phyloP scores from a whole-genome alignment of 2,797 vertebrate species.

The Bradypodion ventrale region DNA sequence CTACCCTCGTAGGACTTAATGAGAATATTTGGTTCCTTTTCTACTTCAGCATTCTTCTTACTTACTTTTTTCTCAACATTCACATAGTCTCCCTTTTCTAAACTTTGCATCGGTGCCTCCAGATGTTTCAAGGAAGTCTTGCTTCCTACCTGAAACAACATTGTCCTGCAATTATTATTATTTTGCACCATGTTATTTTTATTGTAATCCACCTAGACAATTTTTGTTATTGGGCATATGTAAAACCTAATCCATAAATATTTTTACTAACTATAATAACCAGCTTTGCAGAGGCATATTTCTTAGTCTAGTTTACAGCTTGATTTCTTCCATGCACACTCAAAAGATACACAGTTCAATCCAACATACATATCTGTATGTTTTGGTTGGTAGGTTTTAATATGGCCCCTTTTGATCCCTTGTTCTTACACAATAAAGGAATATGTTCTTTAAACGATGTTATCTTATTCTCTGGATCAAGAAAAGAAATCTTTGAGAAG shows the following conservation, averaged over 20 bases:
- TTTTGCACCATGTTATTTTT: background rate
- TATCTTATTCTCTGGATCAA: conserved; percentile 40
- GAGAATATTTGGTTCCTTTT: conserved; percentile 49
- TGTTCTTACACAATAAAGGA: conserved; percentile 29
- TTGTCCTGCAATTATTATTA: background rate
- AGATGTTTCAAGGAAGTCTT: background rate
- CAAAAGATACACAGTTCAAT: background rate
- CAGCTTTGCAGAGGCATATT: conserved; percentile 9
- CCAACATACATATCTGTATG: background rate
- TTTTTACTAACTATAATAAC: conserved; percentile 13
- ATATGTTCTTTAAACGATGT: conserved; percentile 25
- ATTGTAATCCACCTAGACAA: background rate
- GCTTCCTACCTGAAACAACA: background rate
- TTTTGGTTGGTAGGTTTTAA: background rate
- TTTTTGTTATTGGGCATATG: background rate
- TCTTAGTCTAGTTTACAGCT: background rate
- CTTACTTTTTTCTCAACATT: conserved; percentile 24
- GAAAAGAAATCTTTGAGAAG: conserved; percentile 17
- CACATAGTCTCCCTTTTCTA: conserved; percentile 37
- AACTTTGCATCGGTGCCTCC: background rate
- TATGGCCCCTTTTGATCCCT: conserved; percentile 16
- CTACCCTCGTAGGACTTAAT: background rate
- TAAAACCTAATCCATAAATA: background rate
- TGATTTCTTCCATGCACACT: background rate
- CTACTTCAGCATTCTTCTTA: conserved; percentile 19